These are phyloP conservation scores for Fopius arisanus DNA, from an alignment of 1,140 invertebrate species.

Conservation along the genomic window DNA sequence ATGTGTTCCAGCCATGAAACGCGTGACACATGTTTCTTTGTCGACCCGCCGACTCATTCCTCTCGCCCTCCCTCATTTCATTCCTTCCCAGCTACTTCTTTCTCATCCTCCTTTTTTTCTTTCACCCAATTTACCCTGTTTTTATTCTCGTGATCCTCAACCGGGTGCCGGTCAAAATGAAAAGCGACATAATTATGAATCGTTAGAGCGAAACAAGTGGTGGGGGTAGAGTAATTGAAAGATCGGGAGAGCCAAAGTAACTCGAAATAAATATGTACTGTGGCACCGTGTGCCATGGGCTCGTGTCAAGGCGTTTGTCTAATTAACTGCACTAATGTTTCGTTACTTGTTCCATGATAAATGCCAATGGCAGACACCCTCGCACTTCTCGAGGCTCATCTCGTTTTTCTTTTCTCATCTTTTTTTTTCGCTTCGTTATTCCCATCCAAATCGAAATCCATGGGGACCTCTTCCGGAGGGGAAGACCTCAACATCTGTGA, in stretches of 20 bases:
- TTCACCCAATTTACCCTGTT: neutral
- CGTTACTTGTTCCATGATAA: slow-evolving; percentile 32
- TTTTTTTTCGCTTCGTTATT: neutral
- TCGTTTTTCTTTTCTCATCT: neutral
- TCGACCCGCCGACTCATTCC: slow-evolving; percentile 24
- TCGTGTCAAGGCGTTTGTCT: slow-evolving; percentile 29
- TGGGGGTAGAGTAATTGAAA: slow-evolving; percentile 17
- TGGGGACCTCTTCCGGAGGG: slow-evolving; percentile 19
- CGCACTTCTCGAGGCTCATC: neutral
- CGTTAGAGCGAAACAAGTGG: neutral
- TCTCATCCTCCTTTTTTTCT: neutral
- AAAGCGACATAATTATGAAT: slow-evolving; percentile 18
- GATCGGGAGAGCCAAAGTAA: slow-evolving; percentile 17
- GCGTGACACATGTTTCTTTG: slow-evolving; percentile 24
- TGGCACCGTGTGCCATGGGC: neutral
- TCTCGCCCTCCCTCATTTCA: slow-evolving; percentile 7
- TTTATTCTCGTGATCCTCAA: neutral
- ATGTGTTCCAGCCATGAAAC: slow-evolving; percentile 24
- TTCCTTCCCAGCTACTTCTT: slow-evolving; percentile 10
- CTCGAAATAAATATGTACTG: neutral
- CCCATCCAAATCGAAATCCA: slow-evolving; percentile 5
- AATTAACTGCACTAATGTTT: slow-evolving; percentile 37
- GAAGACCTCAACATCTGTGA: slow-evolving; percentile 21
- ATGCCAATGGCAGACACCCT: slow-evolving; percentile 21
- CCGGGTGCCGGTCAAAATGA: neutral